Evolutionary conservation across 1,140 invertebrate species (phyloP).

Genomic region (Latrodectus geometricus): DNA sequence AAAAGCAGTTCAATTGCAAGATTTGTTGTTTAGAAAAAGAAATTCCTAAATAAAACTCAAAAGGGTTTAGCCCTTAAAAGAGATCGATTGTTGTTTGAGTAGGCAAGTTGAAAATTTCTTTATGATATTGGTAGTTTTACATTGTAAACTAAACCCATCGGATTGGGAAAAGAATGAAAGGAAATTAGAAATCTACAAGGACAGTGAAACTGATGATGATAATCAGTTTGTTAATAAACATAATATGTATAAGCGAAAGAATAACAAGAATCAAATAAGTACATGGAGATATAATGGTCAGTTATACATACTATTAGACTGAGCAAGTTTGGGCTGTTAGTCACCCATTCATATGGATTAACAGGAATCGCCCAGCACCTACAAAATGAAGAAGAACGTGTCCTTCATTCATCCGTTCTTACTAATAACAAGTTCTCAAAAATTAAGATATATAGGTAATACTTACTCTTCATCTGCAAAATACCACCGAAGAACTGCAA

Average conservation of each 20-base stretch:
- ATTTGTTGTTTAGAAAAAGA: too few relatives aligned
- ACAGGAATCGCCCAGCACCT: constrained; percentile 71
- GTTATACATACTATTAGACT: constrained; percentile 70
- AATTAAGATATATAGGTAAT: neutral
- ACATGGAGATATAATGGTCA: neutral
- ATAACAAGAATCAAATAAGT: neutral
- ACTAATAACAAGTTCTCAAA: neutral
- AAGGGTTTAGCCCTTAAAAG: too few relatives aligned
- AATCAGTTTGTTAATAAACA: too few relatives aligned
- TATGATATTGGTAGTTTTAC: too few relatives aligned
- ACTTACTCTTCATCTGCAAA: constrained; percentile 58
- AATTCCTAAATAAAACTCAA: too few relatives aligned
- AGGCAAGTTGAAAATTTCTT: too few relatives aligned
- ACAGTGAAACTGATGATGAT: too few relatives aligned
- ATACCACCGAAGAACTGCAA: constrained; percentile 39
- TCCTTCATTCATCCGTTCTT: neutral
- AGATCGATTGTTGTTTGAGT: too few relatives aligned
- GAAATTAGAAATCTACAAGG: too few relatives aligned
- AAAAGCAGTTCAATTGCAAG: too few relatives aligned
- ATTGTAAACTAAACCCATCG: too few relatives aligned
- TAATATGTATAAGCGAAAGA: neutral
- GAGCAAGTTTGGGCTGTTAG: constrained; percentile 71
- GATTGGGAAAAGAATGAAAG: too few relatives aligned
- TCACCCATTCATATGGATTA: constrained; percentile 70
- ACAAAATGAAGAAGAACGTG: neutral